phyloP scores from a whole-genome alignment of 2,113 vertebrate genomes.

The Alethe diademata region DNA sequence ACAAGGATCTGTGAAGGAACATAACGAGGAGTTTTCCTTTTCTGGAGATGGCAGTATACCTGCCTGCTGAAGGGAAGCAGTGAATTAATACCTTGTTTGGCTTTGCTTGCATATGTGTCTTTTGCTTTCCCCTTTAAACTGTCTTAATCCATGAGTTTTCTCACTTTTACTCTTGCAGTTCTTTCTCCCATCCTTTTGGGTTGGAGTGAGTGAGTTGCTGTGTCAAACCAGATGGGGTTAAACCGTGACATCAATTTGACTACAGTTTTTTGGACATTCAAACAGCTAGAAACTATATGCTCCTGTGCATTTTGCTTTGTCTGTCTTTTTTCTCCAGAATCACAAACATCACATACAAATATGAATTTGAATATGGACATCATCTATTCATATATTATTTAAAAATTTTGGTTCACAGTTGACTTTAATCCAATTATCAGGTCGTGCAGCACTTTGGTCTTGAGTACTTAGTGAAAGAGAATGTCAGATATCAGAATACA shows the following conservation, averaged over 20 bases:
- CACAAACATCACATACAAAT: neutral
- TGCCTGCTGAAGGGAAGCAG: neutral
- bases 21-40: neutral
- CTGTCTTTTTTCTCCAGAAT: neutral
- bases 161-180: neutral
- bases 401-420: neutral
- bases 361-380: neutral
- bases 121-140: neutral
- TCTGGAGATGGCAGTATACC: neutral
- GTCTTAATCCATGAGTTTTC: neutral
- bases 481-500: neutral
- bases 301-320: neutral
- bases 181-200: fast-evolving
- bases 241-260: neutral
- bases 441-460: neutral
- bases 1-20: neutral
- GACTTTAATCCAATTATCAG: neutral
- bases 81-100: neutral
- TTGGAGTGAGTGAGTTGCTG: fast-evolving
- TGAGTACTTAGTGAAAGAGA: neutral
- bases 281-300: neutral
- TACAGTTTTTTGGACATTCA: neutral
- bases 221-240: neutral
- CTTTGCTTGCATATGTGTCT: neutral
- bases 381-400: neutral